Evolutionary conservation across 2,797 vertebrate genomes (phyloP).

Genomic region (Nyctibius grandis): DNA sequence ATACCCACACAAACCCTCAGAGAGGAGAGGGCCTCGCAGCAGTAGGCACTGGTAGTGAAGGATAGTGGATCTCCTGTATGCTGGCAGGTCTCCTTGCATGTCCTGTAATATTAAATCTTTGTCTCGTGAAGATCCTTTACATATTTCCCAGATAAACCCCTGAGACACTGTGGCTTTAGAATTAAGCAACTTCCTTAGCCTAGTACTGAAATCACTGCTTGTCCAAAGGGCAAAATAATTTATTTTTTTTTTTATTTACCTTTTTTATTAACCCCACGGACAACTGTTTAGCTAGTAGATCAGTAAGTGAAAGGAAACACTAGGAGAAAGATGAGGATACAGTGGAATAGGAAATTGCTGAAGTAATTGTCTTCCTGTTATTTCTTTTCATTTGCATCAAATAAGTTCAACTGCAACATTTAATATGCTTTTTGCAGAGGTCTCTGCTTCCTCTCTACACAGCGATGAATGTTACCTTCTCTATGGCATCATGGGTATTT

Average conservation of each 20-base stretch:
- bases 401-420: not conserved
- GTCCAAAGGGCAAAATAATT: not conserved
- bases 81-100: accelerated
- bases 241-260: not conserved
- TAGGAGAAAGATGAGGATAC: not conserved
- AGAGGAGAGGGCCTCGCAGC: not conserved
- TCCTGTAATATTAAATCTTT: not conserved
- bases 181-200: not conserved
- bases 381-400: not conserved
- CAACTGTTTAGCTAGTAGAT: not conserved
- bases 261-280: not conserved
- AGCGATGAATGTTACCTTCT: not conserved
- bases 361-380: not conserved
- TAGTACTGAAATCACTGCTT: not conserved
- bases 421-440: not conserved
- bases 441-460: not conserved
- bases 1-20: not conserved
- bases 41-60: not conserved
- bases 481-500: not conserved
- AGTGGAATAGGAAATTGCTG: not conserved
- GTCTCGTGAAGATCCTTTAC: not conserved
- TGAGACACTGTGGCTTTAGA: not conserved
- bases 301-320: not conserved
- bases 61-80: not conserved
- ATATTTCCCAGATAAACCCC: not conserved